Conservation (phyloP, 2,113 vertebrate genomes). For the Ptilonorhynchus violaceus region DNA sequence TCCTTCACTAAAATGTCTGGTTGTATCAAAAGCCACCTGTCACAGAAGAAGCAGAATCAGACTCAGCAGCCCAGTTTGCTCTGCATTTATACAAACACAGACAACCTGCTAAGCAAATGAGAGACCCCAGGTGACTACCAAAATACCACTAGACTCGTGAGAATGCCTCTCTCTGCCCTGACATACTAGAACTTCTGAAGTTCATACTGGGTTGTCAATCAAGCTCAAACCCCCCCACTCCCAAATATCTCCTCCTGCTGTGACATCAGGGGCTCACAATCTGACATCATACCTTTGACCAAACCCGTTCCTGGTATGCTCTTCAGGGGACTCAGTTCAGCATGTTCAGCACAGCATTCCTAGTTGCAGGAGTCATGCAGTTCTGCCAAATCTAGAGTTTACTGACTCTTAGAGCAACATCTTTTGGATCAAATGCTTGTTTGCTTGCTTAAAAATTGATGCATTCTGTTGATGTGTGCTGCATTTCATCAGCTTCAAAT, state of each 20-base stretch:
- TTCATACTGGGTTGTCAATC: neutral
- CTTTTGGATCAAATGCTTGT: neutral
- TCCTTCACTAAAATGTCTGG: slow-evolving; percentile 72
- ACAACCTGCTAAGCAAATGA: neutral
- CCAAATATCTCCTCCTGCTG: neutral
- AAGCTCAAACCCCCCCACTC: neutral
- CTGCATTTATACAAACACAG: neutral
- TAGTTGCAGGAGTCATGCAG: neutral
- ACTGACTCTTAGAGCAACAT: neutral
- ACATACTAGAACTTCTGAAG: neutral
- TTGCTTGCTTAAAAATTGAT: neutral
- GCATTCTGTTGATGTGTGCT: neutral
- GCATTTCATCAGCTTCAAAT: neutral
- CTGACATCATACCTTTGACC: neutral
- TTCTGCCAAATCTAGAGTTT: neutral
- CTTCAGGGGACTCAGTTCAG: neutral
- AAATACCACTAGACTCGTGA: neutral
- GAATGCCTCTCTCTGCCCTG: neutral
- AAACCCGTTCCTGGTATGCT: neutral
- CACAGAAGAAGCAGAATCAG: slow-evolving; percentile 56
- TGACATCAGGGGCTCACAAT: neutral
- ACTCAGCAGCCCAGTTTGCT: neutral
- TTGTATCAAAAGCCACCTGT: slow-evolving; percentile 73
- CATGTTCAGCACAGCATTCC: neutral
- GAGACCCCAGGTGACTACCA: neutral